Evolutionary conservation across 2,797 vertebrate genomes (phyloP).

Genomic region (Enteromius mattozi): DNA sequence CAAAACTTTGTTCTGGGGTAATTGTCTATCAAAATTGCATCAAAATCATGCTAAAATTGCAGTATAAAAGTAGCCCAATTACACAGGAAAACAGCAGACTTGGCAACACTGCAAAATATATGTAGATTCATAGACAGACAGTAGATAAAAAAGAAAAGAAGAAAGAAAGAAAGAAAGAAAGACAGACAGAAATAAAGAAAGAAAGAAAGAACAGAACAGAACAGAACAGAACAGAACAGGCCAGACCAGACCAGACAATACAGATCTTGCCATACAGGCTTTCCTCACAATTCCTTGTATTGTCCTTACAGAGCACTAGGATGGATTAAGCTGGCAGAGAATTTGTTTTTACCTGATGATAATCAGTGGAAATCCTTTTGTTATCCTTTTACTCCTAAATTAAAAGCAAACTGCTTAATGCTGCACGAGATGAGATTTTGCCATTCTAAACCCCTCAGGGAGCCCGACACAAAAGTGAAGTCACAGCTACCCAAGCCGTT

Average conservation of each 20-base stretch:
- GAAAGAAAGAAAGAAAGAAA: background rate
- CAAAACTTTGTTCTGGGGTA: background rate
- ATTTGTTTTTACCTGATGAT: conserved; percentile 49
- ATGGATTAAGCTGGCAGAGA: conserved; percentile 56
- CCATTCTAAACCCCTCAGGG: conserved; percentile 49
- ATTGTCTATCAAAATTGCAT: background rate
- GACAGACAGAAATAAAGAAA: background rate
- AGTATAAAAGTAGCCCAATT: background rate
- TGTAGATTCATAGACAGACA: background rate
- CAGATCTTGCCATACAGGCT: conserved; percentile 11
- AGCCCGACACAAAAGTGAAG: conserved; percentile 49
- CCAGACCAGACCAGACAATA: background rate
- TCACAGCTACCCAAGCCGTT: conserved; percentile 45
- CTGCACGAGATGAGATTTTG: conserved; percentile 42
- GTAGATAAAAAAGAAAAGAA: background rate
- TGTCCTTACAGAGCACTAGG: conserved; percentile 52
- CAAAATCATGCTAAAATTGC: background rate
- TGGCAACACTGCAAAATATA: background rate
- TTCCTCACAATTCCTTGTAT: conserved; percentile 13
- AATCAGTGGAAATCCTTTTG: conserved; percentile 65
- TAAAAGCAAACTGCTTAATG: conserved; percentile 65
- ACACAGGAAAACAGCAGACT: background rate
- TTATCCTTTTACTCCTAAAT: conserved; percentile 64
- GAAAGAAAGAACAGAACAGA: background rate
- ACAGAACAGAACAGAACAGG: background rate